Conservation (phyloP, 2,888 invertebrate genomes). For the Cecidostiba fungosa region DNA sequence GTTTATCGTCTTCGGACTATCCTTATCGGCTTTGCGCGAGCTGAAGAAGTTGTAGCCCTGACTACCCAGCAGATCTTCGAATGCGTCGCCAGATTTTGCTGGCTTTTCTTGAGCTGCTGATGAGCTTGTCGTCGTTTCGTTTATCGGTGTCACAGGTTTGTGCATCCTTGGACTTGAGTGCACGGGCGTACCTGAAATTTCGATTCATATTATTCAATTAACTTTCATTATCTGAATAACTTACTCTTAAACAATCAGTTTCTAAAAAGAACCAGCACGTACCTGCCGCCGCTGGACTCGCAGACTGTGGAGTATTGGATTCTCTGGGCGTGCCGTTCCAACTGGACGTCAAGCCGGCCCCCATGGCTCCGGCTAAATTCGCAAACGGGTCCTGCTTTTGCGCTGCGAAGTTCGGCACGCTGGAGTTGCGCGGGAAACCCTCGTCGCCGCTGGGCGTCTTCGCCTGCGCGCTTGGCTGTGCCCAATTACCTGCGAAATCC, state of each 20-base stretch:
- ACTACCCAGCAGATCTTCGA: constrained; percentile 94
- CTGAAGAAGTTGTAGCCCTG: constrained; percentile 93
- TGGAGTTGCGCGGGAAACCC: constrained; percentile 80
- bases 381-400: constrained; percentile 87
- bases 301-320: constrained; percentile 77
- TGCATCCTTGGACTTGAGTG: constrained; percentile 79
- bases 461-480: constrained; percentile 63
- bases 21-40: constrained; percentile 83
- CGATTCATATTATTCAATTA: not conserved
- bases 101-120: constrained; percentile 80
- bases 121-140: constrained; percentile 59
- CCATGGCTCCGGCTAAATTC: constrained; percentile 82
- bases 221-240: not conserved
- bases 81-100: constrained; percentile 85
- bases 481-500: constrained; percentile 74
- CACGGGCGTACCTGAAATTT: constrained; percentile 78
- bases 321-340: constrained; percentile 79
- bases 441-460: constrained; percentile 68
- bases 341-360: constrained; percentile 76
- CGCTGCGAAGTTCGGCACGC: constrained; percentile 82
- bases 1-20: constrained; percentile 93
- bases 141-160: constrained; percentile 69
- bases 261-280: not conserved
- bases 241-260: not conserved
- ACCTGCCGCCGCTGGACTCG: constrained; percentile 76